Base-by-base conservation (phyloP, 1,140 invertebrate species). In the Cecropterus lyciades region DNA sequence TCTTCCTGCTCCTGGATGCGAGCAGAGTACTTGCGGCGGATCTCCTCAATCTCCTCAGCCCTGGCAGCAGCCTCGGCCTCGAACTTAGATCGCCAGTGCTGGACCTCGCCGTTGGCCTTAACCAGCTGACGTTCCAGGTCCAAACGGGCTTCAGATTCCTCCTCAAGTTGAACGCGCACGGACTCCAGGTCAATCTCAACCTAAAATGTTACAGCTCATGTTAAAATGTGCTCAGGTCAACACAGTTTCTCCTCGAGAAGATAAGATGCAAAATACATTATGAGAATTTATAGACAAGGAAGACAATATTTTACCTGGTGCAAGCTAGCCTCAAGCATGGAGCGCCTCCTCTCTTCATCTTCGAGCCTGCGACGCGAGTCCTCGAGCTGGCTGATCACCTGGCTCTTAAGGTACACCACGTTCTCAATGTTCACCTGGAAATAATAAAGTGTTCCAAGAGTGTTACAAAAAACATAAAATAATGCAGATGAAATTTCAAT, bases 1-100 rank as follows among this genome's bases (percentile, higher is more conserved):
- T 99, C 98, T 91, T 99, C 98, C 82, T 98, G 97, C 92, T 99
- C 98, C 79, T 97, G 96, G 79, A 99, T 98, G 83, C 98, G 97
- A 73, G 95, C 94, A 71, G 95, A 95, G 93, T 98, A 98, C 92
- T 98, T 98, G 86, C 97, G 96, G 73, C 97, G 96, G 77, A 98
- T 93, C 93, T 98, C 97, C 85, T 99, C 98, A 67, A 98, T 96
- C 93, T 99, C 98, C 90, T 99, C 98, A 65, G 95, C 95, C 73
- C 98, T 97, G 73, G 97, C 97, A 72, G 95, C 94, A 70, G 96
- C 96, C 92, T 99, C 98, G 69, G 97, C 95, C 89, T 98, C 98
- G 90, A 97, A 99, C 92, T 99, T 99, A 84, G 95, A 96, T 88
- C 96, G 96, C 96, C 96, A 99, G 74, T 97, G 94, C 79, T 95